Evolutionary conservation across 1,140 invertebrate genomes (phyloP), one percentile per base, ranked within the genome.

Genomic region (Steinernema feltiae): DNA sequence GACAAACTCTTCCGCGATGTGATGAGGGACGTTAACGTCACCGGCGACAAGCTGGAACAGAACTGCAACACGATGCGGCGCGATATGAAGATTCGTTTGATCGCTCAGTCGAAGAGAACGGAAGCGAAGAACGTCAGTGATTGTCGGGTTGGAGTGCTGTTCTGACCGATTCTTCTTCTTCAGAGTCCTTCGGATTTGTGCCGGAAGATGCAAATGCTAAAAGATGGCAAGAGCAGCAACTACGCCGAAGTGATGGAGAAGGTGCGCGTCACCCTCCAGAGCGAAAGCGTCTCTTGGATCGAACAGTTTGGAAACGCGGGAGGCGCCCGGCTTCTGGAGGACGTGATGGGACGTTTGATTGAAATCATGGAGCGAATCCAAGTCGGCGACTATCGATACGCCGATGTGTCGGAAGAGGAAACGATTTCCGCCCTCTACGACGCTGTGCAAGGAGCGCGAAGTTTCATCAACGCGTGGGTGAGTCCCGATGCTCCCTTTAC

Each of bases 201-300:
- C 53, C 12, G 53, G 3, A 63, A 63, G 53, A 63, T 63, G 53
- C 53, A 63, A 3, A 63, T 63, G 53, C 53, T 63, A 21, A 63
- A 63, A 27, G 53, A 63, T 21, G 12, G 53, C 12, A 63, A 63
- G 24, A 63, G 24, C 24, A 15, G 24, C 15, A 63, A 63, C 53
- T 63, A 15, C 53, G 53, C 70, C 21, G 70, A 71, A 30, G 46
- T 71, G 7, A 32, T 71, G 70, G 70, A 71, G 46, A 71, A 71
- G 29, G 32, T 71, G 15, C 70, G 70, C 12, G 70, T 71, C 15
- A 35, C 70, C 2, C 70, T 71, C 7, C 32, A 53, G 21, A 71
- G 70, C 29, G 32, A 53, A 30, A 32, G 32, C 29, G 70, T 71
- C 46, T 71, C 70, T 3, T 71, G 70, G 70, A 71, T 71, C 70